Evolutionary conservation across 1,140 invertebrate genomes (phyloP).

Genomic region (Dufourea novaeangliae): DNA sequence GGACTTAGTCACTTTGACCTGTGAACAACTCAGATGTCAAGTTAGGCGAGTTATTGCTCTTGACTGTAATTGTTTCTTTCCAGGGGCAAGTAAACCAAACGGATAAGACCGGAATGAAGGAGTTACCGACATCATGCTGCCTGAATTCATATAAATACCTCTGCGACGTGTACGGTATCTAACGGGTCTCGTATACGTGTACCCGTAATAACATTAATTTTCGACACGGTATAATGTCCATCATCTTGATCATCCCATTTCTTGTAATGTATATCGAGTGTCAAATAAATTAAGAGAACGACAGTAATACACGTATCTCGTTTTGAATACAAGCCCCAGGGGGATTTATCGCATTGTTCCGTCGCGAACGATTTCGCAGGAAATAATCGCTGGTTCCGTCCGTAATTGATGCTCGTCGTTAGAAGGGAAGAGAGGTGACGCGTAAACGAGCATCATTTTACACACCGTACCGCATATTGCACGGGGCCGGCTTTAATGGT

Average conservation of each 20-base stretch:
- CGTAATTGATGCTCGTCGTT: constrained; percentile 49
- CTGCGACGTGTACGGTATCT: background rate
- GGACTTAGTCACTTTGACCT: too few species aligned
- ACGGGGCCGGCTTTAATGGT: constrained; percentile 36
- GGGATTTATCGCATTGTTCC: constrained; percentile 36
- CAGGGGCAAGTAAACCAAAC: constrained; percentile 47
- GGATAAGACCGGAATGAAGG: background rate
- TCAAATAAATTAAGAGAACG: constrained; percentile 39
- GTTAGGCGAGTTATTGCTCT: background rate
- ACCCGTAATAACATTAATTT: background rate
- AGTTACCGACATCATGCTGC: constrained; percentile 25
- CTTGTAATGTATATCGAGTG: constrained; percentile 22
- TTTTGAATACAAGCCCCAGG: constrained; percentile 39
- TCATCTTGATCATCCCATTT: constrained; percentile 31
- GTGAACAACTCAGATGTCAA: background rate
- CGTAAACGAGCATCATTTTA: constrained; percentile 45
- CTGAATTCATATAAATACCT: background rate
- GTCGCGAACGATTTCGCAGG: constrained; percentile 40
- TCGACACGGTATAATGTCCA: background rate
- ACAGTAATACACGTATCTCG: constrained; percentile 34
- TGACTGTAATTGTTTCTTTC: constrained; percentile 27
- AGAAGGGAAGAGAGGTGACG: constrained; percentile 33
- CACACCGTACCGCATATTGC: constrained; percentile 7
- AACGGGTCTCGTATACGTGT: background rate
- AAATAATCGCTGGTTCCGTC: constrained; percentile 45